Evolutionary conservation across 30 jellyfish, hydroid and myxozoan genomes (phyloP).

Genomic region (Cassiopea andromeda): DNA sequence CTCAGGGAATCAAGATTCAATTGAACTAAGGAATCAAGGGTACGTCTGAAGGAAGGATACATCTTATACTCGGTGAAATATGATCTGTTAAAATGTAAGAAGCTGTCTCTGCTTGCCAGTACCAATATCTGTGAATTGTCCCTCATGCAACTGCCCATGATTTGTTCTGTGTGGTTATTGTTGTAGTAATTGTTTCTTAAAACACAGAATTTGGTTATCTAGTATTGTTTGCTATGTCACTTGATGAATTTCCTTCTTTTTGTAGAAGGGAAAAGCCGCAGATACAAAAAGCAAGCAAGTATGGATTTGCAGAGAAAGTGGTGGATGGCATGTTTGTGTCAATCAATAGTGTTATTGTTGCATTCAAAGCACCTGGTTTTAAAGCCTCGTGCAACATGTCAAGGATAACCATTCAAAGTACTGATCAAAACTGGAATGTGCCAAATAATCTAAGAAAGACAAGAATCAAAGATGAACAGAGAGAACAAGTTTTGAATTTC

Average conservation of each 20-base stretch:
- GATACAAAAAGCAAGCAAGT: slow-evolving; percentile 73
- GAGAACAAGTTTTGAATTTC: slow-evolving; percentile 88
- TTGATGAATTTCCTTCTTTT: neutral
- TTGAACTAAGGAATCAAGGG: too few relatives aligned
- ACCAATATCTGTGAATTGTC: too few relatives aligned
- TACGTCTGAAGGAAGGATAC: too few relatives aligned
- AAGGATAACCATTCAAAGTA: slow-evolving; percentile 86
- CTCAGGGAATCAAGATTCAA: too few relatives aligned
- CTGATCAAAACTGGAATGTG: slow-evolving; percentile 87
- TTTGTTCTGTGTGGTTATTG: too few relatives aligned
- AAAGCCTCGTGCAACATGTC: slow-evolving; percentile 96
- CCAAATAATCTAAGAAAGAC: slow-evolving; percentile 83
- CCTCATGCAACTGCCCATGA: too few relatives aligned
- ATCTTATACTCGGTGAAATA: too few relatives aligned
- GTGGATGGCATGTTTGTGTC: slow-evolving; percentile 98
- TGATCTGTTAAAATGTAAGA: too few relatives aligned
- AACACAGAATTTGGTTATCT: too few relatives aligned
- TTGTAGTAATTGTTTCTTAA: too few relatives aligned
- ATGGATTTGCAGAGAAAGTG: slow-evolving; percentile 96
- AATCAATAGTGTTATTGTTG: slow-evolving; percentile 86
- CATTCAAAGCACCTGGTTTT: slow-evolving; percentile 93
- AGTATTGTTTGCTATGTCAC: too few relatives aligned
- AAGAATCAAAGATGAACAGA: slow-evolving; percentile 89
- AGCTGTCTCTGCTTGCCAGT: too few relatives aligned
- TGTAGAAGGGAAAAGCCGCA: slow-evolving; percentile 53